Evolutionary conservation across 2,797 vertebrate genomes (phyloP).

Genomic region (Anableps anableps): DNA sequence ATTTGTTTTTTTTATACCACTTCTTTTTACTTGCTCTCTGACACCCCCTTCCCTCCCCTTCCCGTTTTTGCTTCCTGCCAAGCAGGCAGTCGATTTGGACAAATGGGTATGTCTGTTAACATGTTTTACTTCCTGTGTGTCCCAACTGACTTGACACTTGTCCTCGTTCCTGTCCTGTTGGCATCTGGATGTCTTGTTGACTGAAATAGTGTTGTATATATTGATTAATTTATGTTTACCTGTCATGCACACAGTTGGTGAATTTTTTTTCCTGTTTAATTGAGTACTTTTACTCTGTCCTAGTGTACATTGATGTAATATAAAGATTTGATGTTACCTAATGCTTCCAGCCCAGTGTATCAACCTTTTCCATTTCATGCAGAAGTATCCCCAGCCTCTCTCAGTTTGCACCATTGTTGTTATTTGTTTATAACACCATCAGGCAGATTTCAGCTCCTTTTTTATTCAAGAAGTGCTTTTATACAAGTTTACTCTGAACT

Average conservation of each 20-base stretch:
- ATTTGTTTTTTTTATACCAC: slow-evolving; percentile 36
- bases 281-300: neutral
- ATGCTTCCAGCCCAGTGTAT: neutral
- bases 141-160: slow-evolving; percentile 51
- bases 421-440: neutral
- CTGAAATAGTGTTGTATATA: slow-evolving; percentile 18
- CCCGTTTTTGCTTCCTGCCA: slow-evolving; percentile 70
- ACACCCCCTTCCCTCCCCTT: slow-evolving; percentile 59
- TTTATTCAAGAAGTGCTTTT: neutral
- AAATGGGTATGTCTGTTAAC: slow-evolving; percentile 84
- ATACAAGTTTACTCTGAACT: neutral
- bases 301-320: neutral
- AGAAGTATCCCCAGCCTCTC: slow-evolving; percentile 29
- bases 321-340: neutral
- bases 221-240: slow-evolving; percentile 29
- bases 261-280: neutral
- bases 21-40: slow-evolving; percentile 59
- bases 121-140: slow-evolving; percentile 69
- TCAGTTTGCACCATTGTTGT: slow-evolving; percentile 29
- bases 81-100: slow-evolving; percentile 85
- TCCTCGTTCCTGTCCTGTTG: slow-evolving; percentile 62
- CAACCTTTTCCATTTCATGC: slow-evolving; percentile 46
- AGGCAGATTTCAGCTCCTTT: neutral
- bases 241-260: neutral
- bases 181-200: slow-evolving; percentile 14